These are phyloP conservation scores for Pocillopora meandrina DNA, from an alignment of 92 coral and sea anemone species.

Conservation along the genomic window DNA sequence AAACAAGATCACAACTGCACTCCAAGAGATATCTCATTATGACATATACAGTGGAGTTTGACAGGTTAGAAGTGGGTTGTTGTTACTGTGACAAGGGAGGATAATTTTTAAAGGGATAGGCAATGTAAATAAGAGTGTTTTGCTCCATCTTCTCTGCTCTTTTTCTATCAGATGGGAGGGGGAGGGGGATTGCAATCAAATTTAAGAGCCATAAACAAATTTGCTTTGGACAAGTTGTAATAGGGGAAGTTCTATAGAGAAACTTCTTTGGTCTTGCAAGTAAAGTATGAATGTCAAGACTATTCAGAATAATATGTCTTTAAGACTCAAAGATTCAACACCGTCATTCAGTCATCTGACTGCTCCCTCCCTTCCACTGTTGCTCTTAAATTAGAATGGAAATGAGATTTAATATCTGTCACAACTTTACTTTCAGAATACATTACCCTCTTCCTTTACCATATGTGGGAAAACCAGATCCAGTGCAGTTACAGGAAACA, in stretches of 20 bases:
- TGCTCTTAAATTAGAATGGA: not conserved
- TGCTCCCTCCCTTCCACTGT: too few species aligned
- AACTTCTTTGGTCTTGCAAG: too few species aligned
- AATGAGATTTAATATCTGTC: not conserved
- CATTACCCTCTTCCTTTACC: slow-evolving; percentile 97
- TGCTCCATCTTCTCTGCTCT: too few species aligned
- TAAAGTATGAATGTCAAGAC: too few species aligned
- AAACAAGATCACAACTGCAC: slow-evolving; percentile 78
- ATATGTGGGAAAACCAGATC: slow-evolving; percentile 98
- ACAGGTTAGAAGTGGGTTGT: slow-evolving; percentile 67
- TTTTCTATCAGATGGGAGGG: too few species aligned
- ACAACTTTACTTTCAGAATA: slow-evolving; percentile 53
- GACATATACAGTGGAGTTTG: slow-evolving; percentile 98
- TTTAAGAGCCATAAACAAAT: not conserved
- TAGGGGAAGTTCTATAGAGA: too few species aligned
- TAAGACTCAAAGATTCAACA: too few species aligned
- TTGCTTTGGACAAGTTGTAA: too few species aligned
- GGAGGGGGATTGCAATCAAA: not conserved
- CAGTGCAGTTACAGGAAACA: slow-evolving; percentile 93
- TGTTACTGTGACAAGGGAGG: not conserved
- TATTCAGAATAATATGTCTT: too few species aligned
- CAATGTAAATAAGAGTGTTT: not conserved
- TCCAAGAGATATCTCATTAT: slow-evolving; percentile 95
- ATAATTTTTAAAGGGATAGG: not conserved
- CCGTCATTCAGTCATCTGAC: too few species aligned